These are phyloP conservation scores for Phasianus colchicus DNA, from an alignment of 2,113 vertebrate genomes.

Conservation along the genomic window DNA sequence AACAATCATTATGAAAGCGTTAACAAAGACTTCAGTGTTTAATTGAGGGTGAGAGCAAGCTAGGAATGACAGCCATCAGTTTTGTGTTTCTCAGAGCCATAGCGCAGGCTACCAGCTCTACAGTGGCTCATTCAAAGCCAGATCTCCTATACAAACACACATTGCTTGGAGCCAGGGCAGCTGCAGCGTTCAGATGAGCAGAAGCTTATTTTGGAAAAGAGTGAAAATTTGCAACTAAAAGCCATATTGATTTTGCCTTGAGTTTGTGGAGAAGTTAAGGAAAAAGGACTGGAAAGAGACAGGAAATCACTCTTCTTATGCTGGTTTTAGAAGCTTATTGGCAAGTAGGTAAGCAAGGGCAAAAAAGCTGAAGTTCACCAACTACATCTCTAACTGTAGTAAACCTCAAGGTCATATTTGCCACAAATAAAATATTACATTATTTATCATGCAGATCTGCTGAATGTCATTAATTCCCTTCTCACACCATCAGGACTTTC, in stretches of 20 bases:
- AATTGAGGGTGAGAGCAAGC: neutral
- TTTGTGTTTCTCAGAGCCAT: neutral
- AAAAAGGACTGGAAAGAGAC: neutral
- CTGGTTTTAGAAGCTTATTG: neutral
- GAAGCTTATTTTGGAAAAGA: neutral
- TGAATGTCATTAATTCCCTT: neutral
- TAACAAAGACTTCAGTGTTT: neutral
- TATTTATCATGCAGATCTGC: neutral
- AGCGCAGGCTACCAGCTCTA: neutral
- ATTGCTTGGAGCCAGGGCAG: neutral
- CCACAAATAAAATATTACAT: neutral
- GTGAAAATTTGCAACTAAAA: neutral
- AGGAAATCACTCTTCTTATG: neutral
- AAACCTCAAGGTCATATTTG: neutral
- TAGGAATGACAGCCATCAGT: neutral
- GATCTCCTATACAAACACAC: neutral
- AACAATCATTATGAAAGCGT: neutral
- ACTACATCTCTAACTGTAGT: neutral
- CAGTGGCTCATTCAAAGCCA: neutral
- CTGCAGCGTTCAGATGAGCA: neutral
- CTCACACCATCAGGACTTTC: neutral
- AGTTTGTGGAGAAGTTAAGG: neutral
- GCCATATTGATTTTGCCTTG: neutral
- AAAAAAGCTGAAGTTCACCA: neutral
- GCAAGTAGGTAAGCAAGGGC: neutral